These are phyloP conservation scores for Corythaeola cristata DNA, from an alignment of 2,113 vertebrate genomes.

Conservation along the genomic window DNA sequence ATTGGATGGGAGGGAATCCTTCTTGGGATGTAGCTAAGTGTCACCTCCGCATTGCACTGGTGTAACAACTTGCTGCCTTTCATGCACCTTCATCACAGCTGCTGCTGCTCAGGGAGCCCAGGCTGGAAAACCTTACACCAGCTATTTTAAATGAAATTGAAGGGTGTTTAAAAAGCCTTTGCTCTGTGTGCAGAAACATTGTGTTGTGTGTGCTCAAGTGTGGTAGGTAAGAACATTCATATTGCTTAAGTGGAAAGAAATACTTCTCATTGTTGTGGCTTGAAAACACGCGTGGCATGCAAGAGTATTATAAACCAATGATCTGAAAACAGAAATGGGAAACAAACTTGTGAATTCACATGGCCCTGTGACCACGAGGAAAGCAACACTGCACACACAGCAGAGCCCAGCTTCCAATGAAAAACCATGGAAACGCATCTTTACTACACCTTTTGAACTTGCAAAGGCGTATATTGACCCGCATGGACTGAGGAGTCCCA, in stretches of 20 bases:
- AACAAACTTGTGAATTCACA: not conserved
- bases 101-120: not conserved
- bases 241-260: not conserved
- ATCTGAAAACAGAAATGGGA: not conserved
- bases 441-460: not conserved
- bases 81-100: not conserved
- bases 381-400: not conserved
- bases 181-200: not conserved
- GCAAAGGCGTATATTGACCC: not conserved
- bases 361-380: not conserved
- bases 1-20: not conserved
- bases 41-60: rapidly evolving
- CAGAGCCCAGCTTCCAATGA: not conserved
- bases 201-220: not conserved
- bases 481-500: not conserved
- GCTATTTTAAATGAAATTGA: not conserved
- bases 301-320: not conserved
- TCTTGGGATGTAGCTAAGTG: not conserved
- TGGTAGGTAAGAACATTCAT: not conserved
- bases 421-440: not conserved
- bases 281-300: not conserved
- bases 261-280: not conserved
- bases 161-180: not conserved
- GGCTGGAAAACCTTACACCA: not conserved
- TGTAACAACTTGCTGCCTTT: not conserved